Conservation (phyloP, 1,140 invertebrate species). For the Formica exsecta region DNA sequence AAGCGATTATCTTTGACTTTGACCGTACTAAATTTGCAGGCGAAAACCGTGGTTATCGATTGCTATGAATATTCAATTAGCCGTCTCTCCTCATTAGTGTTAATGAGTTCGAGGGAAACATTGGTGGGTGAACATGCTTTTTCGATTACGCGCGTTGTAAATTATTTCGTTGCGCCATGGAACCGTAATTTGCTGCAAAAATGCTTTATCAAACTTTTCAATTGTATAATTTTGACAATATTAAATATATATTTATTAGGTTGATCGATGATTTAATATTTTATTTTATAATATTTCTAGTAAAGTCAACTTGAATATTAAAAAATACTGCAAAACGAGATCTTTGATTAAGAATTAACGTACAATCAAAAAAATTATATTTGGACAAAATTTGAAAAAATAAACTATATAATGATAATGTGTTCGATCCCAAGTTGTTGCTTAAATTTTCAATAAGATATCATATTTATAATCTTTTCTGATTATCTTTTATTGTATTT, state of each 20-base stretch:
- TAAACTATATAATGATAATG: not conserved
- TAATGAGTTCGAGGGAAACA: conserved; percentile 14
- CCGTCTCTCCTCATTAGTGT: conserved; percentile 11
- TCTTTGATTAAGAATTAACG: not conserved
- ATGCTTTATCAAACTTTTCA: not conserved
- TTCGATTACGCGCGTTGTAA: conserved; percentile 15
- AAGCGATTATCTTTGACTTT: not conserved
- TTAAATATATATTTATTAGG: not conserved
- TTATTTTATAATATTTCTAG: not conserved
- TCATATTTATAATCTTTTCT: not conserved
- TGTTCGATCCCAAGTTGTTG: not conserved
- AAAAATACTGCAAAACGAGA: not conserved
- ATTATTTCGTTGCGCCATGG: not conserved
- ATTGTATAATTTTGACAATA: not conserved
- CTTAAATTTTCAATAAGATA: not conserved
- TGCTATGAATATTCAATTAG: conserved; percentile 33
- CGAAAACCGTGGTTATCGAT: conserved; percentile 16
- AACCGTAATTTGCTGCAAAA: not conserved
- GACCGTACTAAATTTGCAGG: not conserved
- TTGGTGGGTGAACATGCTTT: not conserved
- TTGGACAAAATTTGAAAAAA: not conserved
- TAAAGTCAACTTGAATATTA: not conserved
- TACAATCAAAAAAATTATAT: not conserved
- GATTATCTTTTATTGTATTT: not conserved
- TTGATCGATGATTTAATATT: not conserved